Evolutionary conservation across 1,140 invertebrate species (phyloP).

Genomic region (Orius laevigatus): DNA sequence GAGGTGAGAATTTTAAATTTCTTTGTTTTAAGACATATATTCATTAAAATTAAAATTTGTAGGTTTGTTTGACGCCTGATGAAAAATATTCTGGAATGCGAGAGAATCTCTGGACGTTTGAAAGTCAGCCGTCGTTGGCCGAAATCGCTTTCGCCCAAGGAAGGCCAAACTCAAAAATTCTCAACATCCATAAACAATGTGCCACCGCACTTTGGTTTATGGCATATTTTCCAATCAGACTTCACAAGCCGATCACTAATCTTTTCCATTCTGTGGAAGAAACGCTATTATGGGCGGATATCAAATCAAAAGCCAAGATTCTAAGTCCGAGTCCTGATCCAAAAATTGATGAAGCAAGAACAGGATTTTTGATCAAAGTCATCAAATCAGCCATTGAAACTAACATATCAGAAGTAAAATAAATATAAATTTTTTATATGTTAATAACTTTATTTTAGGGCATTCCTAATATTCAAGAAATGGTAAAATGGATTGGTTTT

Average conservation of each 20-base stretch:
- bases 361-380: slow-evolving; percentile 28
- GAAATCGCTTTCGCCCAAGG: slow-evolving; percentile 56
- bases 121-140: slow-evolving; percentile 35
- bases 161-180: slow-evolving; percentile 48
- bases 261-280: slow-evolving; percentile 50
- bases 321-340: slow-evolving; percentile 26
- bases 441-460: no score
- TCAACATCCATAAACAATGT: slow-evolving; percentile 36
- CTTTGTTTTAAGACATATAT: no score
- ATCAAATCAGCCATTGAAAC: slow-evolving; percentile 24
- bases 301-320: slow-evolving; percentile 15
- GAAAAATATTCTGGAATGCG: slow-evolving; percentile 3
- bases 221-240: slow-evolving; percentile 57
- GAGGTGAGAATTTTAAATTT: slow-evolving; percentile 35
- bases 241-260: slow-evolving; percentile 49
- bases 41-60: not conserved
- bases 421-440: slow-evolving; percentile 1
- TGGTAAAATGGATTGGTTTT: slow-evolving; percentile 44
- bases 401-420: not conserved
- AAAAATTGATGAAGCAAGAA: slow-evolving; percentile 23
- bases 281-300: slow-evolving; percentile 10
- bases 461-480: slow-evolving; percentile 12
- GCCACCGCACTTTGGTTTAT: slow-evolving; percentile 59
- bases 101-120: slow-evolving; percentile 42
- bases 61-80: not conserved